Conservation (phyloP, 2,113 vertebrate species). For the Tupaia chinensis region DNA sequence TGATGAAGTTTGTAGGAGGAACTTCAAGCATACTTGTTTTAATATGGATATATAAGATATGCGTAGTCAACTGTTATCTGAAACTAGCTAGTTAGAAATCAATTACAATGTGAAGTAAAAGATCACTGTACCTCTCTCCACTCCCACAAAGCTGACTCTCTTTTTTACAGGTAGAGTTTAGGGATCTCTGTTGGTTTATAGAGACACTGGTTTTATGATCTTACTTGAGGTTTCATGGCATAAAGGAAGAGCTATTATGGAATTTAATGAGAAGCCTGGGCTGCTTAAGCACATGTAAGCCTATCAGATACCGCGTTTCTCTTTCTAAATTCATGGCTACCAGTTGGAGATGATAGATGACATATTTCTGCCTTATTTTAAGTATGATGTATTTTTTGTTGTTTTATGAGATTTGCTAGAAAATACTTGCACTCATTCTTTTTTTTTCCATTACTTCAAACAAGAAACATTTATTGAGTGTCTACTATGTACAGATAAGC, state of each 20-base stretch:
- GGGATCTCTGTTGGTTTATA: background rate
- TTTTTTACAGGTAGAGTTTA: constrained; percentile 22
- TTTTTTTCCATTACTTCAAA: constrained; percentile 4
- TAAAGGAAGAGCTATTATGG: background rate
- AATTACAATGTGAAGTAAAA: constrained; percentile 73
- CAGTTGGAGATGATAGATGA: background rate
- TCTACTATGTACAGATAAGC: background rate
- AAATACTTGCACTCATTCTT: constrained; percentile 28
- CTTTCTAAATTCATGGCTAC: constrained; percentile 1
- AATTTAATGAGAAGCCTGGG: background rate
- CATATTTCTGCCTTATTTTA: background rate
- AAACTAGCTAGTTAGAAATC: constrained; percentile 69
- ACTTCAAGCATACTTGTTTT: constrained; percentile 58
- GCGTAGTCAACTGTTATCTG: constrained; percentile 69
- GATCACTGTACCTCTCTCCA: background rate
- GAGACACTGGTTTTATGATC: background rate
- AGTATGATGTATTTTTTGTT: background rate
- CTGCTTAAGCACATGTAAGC: background rate
- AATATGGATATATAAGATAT: constrained; percentile 74
- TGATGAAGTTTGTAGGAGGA: background rate
- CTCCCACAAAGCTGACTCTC: background rate
- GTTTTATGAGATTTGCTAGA: background rate
- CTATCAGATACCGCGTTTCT: background rate
- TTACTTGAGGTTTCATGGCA: background rate
- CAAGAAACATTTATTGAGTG: background rate